A percentile compares a stretch with the other conserved stretches of the same genome.
phyloP scores from a whole-genome alignment of 2,888 invertebrate genomes.

The Perithous albicinctus region DNA sequence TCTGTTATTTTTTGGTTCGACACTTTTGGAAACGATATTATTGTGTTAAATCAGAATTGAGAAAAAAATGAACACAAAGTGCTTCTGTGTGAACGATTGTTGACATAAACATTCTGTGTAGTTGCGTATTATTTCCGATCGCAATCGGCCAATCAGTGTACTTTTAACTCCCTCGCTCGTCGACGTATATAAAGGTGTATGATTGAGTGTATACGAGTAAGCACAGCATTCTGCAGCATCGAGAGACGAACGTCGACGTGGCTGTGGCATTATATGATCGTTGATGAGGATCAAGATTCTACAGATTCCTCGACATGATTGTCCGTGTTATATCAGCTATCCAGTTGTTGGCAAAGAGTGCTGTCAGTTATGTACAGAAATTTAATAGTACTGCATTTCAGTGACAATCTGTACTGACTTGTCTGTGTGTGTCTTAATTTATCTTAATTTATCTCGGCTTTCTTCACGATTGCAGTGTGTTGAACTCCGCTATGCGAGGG shows the following conservation, averaged over 20 bases:
- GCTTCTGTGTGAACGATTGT: no score
- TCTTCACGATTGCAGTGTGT: conserved; percentile 8
- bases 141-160: neutral
- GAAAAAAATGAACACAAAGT: no score
- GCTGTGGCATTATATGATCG: conserved; percentile 47
- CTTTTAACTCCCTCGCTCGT: no score
- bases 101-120: no score
- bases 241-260: neutral
- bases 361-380: conserved; percentile 2
- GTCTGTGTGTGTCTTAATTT: no score
- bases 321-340: conserved; percentile 1
- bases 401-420: conserved; percentile 31
- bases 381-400: neutral
- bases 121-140: neutral
- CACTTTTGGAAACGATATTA: no score
- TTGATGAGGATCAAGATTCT: conserved; percentile 57
- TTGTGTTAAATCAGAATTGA: no score
- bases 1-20: no score
- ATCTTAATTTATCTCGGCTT: conserved; percentile 32
- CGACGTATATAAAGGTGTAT: neutral
- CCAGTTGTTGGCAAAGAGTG: conserved; percentile 4
- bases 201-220: neutral
- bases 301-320: conserved; percentile 43
- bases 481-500: conserved; percentile 19
- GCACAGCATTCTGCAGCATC: conserved; percentile 25